Evolutionary conservation across 92 coral and sea anemone species (phyloP), one percentile per base, ranked within the genome.

Genomic region (Epizoanthus scotinus): DNA sequence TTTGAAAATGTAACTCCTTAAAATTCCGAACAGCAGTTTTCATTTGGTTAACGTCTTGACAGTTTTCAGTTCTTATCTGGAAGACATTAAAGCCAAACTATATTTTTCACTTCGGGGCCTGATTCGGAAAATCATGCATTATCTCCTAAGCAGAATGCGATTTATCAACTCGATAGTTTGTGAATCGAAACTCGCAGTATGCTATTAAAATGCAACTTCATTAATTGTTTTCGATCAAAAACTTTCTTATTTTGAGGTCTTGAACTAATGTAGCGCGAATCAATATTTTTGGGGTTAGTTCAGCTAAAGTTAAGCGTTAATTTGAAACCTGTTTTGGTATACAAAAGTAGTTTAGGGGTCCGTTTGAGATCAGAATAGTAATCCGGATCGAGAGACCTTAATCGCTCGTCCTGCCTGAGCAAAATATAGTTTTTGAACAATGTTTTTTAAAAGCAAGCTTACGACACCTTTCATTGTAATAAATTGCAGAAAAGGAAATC

Each of bases 281-380:
- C 24, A 25, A 17, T n/a, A 22, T 18, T 64, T 20, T 27, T 64
- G 28, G n/a, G 21, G 0, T 29, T 0, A 64, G 34, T 29, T 5
- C 28, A 64, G 34, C 5, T 20, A 38, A 28, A 34, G 31, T 34
- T 64, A 27, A 27, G 70, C 24, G 24, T 20, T 38, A 64, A 17
- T 64, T 29, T 38, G n/a, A 29, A 64, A 29, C 18, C 70, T 29
- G 70, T 64, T 64, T 64, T 64, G 70, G 20, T 63, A 17, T 64
- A 47, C 29, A 64, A 29, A 44, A 64, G 44, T 28, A 64, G 19
- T 64, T 27, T 64, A 64, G 21, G 21, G 70, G 70, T 20, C 34
- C 70, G 44, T 64, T 64, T 64, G 18, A 26, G 70, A 28, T 64
- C 70, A 64, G 8, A n/a, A 27, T 29, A 44, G 0, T 47, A 47